phyloP scores from a whole-genome alignment of 2,797 vertebrate species.

The Sparus aurata region DNA sequence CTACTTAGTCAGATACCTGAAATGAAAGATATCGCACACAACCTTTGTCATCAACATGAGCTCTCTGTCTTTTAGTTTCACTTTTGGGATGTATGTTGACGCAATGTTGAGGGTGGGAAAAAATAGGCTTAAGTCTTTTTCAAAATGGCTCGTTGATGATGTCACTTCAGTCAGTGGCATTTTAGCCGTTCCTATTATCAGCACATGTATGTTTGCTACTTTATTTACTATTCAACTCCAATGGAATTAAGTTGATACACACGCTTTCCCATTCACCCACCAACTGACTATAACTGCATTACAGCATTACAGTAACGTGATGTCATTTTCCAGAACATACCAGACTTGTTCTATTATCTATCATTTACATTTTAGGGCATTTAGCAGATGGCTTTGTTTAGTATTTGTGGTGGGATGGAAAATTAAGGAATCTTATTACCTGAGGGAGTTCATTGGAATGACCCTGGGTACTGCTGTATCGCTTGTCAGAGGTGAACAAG shows the following conservation, averaged over 20 bases:
- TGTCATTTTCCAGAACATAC: too few relatives aligned
- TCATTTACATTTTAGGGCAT: too few relatives aligned
- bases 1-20: background rate
- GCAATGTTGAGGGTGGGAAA: background rate
- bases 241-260: slow-evolving; percentile 26
- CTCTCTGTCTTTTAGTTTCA: background rate
- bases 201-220: background rate
- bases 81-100: background rate
- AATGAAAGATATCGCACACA: background rate
- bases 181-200: background rate
- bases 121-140: background rate
- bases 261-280: background rate
- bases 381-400: too few relatives aligned
- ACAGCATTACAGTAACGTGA: too few relatives aligned
- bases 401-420: too few relatives aligned
- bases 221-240: slow-evolving; percentile 26
- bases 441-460: too few relatives aligned
- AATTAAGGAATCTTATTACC: too few relatives aligned
- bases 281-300: too few relatives aligned
- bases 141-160: background rate
- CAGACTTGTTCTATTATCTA: too few relatives aligned
- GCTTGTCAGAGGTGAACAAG: too few relatives aligned
- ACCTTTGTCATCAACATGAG: slow-evolving; percentile 7
- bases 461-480: too few relatives aligned
- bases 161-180: background rate